These are phyloP conservation scores for Oryzias dopingdopingensis DNA, from an alignment of 2,797 vertebrate species.

Conservation along the genomic window DNA sequence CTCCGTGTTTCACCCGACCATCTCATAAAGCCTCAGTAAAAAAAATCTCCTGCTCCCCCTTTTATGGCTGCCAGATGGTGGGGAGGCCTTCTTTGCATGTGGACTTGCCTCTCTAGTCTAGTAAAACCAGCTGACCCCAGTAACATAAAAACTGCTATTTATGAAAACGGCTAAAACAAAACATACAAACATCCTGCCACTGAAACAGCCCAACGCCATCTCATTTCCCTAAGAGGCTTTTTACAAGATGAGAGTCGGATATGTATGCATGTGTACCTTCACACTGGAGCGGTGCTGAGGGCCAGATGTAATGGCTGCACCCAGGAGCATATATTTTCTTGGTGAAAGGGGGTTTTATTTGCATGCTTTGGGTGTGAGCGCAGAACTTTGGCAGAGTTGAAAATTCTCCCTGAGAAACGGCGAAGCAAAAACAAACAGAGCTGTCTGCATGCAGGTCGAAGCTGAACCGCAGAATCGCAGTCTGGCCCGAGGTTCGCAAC, in stretches of 20 bases:
- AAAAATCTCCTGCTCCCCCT: constrained; percentile 75
- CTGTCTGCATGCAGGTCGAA: constrained; percentile 69
- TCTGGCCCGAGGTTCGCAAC: constrained; percentile 71
- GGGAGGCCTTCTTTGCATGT: constrained; percentile 77
- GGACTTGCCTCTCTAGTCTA: constrained; percentile 80
- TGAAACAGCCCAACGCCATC: constrained; percentile 65
- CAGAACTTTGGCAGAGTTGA: constrained; percentile 65
- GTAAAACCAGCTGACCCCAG: constrained; percentile 81
- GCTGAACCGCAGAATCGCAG: constrained; percentile 65
- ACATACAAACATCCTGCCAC: constrained; percentile 75
- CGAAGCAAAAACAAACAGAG: constrained; percentile 74
- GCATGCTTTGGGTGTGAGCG: constrained; percentile 72
- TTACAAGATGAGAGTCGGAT: constrained; percentile 61
- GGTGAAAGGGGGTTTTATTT: constrained; percentile 61
- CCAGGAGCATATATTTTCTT: constrained; percentile 59
- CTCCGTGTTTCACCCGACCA: constrained; percentile 71
- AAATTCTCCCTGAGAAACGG: constrained; percentile 72
- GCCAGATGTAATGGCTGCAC: constrained; percentile 67
- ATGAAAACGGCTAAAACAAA: constrained; percentile 74
- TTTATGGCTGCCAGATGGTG: constrained; percentile 83
- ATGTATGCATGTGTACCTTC: constrained; percentile 27
- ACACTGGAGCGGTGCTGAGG: constrained; percentile 32
- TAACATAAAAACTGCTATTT: constrained; percentile 77
- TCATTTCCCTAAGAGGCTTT: constrained; percentile 72
- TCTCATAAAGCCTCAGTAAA: constrained; percentile 75